Evolutionary conservation across 2,888 invertebrate genomes (phyloP), one percentile per base, ranked within the genome.

Genomic region (Eumerus sabulonum): DNA sequence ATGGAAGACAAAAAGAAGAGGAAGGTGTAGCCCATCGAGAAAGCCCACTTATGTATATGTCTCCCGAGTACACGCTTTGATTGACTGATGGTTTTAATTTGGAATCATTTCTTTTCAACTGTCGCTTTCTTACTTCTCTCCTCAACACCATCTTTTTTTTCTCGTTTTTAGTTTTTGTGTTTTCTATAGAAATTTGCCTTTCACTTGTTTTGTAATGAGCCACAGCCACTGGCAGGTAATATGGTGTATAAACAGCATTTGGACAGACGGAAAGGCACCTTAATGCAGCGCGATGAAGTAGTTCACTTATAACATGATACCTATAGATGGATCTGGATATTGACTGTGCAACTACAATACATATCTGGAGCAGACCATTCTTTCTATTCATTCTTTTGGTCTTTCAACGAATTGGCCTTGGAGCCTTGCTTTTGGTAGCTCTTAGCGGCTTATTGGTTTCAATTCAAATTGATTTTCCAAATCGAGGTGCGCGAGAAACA

Each of bases 121-220:
- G 9, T 13, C 16, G 18, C 17, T 11, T 36, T 35, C 35, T 51
- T 51, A 14, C n/a, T 7, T n/a, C 17, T 53, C 53, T 36, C 16
- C 12, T 9, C n/a, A 40, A 14, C 51, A 35, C 40, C 40, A 7
- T 40, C 59, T n/a, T 66, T 47, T 67, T 48, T 54, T 35, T 2
- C 7, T 27, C 3, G 3, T 48, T 53, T 12, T 54, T 35, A 44
- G 50, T 68, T 48, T 54, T 54, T 42, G 40, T 19, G 45, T 56
- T 72, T 77, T 62, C 56, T 67, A 72, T 72, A 62, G 57, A 72
- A 77, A 72, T 72, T 67, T 72, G 67, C 76, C 76, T 77, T 77
- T 77, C 76, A 67, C 76, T 77, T 77, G 72, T 72, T 77, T 77
- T 77, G 67, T 62, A 77, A 72, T 77, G 27, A 27, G 7, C 27